Conservation (phyloP, 2,113 vertebrate genomes). For the Chaetorhynchus papuensis region DNA sequence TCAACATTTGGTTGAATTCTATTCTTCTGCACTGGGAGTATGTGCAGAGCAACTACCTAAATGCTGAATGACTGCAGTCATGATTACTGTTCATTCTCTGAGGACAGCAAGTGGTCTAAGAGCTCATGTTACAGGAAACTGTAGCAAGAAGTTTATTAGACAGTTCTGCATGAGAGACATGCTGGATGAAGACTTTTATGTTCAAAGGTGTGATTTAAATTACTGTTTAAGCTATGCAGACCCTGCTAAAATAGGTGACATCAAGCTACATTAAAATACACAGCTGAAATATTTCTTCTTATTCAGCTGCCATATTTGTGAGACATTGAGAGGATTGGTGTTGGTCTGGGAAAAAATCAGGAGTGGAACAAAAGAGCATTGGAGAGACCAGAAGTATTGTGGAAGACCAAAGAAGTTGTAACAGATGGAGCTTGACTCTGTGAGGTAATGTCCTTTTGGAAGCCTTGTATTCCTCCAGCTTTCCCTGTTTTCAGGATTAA, state of each 20-base stretch:
- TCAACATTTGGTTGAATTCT: background rate
- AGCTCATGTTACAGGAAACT: background rate
- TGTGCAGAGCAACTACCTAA: background rate
- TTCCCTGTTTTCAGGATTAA: background rate
- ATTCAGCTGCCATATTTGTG: background rate
- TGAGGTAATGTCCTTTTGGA: background rate
- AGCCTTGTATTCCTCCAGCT: background rate
- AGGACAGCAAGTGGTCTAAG: fast-evolving
- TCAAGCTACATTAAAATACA: background rate
- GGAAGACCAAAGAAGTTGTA: background rate
- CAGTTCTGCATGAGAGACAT: background rate
- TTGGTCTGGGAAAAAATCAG: background rate
- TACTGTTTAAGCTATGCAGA: background rate
- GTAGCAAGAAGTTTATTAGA: background rate
- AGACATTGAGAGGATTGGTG: background rate
- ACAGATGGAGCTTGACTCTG: background rate
- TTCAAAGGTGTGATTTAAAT: background rate
- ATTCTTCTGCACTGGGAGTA: background rate
- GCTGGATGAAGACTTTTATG: background rate
- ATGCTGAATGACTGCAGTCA: background rate
- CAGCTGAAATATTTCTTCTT: background rate
- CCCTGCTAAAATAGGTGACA: background rate
- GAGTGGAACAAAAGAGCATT: background rate
- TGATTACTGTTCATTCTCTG: background rate
- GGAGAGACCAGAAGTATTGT: background rate